phyloP scores from a whole-genome alignment of 2,888 invertebrate genomes.

The Drosophila falleni region DNA sequence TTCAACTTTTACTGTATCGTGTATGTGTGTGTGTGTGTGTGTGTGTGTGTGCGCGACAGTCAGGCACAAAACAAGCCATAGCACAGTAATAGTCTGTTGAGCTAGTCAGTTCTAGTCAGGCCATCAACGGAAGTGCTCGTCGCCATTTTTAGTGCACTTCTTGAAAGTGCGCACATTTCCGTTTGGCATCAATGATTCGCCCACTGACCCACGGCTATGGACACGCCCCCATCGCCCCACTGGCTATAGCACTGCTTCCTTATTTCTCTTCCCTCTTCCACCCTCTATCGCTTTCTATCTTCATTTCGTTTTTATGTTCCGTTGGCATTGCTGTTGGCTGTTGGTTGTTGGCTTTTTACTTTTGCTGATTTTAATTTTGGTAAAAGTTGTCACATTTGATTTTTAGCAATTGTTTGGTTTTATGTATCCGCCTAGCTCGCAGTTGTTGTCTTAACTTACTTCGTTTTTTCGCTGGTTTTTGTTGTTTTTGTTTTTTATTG shows the following conservation, averaged over 20 bases:
- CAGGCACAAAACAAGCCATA: slow-evolving; percentile 48
- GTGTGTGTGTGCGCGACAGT: slow-evolving; percentile 9
- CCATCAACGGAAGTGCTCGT: slow-evolving; percentile 80
- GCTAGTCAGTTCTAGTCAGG: slow-evolving; percentile 42
- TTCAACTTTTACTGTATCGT: slow-evolving; percentile 69
- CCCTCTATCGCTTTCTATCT: slow-evolving; percentile 4
- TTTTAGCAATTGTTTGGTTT: slow-evolving; percentile 80
- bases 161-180: slow-evolving; percentile 82
- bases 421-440: slow-evolving; percentile 66
- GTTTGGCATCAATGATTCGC: slow-evolving; percentile 81
- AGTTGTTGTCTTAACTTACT: slow-evolving; percentile 63
- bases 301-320: slow-evolving; percentile 36
- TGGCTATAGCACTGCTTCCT: slow-evolving; percentile 11
- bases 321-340: slow-evolving; percentile 27
- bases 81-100: slow-evolving; percentile 22
- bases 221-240: slow-evolving; percentile 27
- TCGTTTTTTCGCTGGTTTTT: slow-evolving; percentile 30
- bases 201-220: slow-evolving; percentile 41
- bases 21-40: slow-evolving; percentile 8
- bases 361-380: slow-evolving; percentile 78
- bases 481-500: slow-evolving; percentile 43
- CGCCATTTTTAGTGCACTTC: slow-evolving; percentile 81
- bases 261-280: not conserved
- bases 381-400: slow-evolving; percentile 81
- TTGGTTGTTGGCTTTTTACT: slow-evolving; percentile 55